Evolutionary conservation across 2,888 invertebrate species (phyloP).

Genomic region (Anthoptus insignis): DNA sequence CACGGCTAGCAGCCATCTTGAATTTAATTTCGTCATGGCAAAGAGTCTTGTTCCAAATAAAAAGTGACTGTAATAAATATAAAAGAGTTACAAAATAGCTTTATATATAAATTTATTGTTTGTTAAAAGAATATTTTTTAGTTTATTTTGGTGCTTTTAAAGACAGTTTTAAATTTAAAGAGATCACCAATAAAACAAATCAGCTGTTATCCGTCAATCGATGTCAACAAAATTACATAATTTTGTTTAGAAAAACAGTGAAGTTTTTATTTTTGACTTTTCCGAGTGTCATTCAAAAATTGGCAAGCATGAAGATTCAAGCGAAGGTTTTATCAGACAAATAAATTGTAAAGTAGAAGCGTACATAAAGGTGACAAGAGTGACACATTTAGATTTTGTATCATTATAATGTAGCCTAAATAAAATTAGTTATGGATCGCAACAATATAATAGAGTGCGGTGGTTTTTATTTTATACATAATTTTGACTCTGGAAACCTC

Average conservation of each 20-base stretch:
- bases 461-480: slow-evolving; percentile 94
- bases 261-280: slow-evolving; percentile 77
- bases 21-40: slow-evolving; percentile 71
- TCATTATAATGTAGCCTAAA: slow-evolving; percentile 79
- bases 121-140: slow-evolving; percentile 31
- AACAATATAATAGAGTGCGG: slow-evolving; percentile 88
- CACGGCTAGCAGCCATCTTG: slow-evolving; percentile 76
- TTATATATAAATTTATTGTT: slow-evolving; percentile 26
- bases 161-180: slow-evolving; percentile 63
- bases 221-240: slow-evolving; percentile 88
- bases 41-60: slow-evolving; percentile 74
- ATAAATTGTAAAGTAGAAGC: slow-evolving; percentile 76
- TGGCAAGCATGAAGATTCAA: slow-evolving; percentile 74
- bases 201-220: slow-evolving; percentile 88
- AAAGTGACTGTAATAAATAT: slow-evolving; percentile 62
- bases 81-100: slow-evolving; percentile 11
- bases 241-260: slow-evolving; percentile 87
- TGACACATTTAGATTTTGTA: slow-evolving; percentile 63
- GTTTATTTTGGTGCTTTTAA: slow-evolving; percentile 41
- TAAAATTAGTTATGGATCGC: slow-evolving; percentile 77
- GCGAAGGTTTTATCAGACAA: slow-evolving; percentile 70
- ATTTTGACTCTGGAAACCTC: slow-evolving; percentile 97
- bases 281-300: slow-evolving; percentile 79
- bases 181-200: slow-evolving; percentile 83
- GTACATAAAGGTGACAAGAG: slow-evolving; percentile 60